These are phyloP conservation scores for Euclidia mi DNA, from an alignment of 2,888 invertebrate genomes.

Conservation along the genomic window DNA sequence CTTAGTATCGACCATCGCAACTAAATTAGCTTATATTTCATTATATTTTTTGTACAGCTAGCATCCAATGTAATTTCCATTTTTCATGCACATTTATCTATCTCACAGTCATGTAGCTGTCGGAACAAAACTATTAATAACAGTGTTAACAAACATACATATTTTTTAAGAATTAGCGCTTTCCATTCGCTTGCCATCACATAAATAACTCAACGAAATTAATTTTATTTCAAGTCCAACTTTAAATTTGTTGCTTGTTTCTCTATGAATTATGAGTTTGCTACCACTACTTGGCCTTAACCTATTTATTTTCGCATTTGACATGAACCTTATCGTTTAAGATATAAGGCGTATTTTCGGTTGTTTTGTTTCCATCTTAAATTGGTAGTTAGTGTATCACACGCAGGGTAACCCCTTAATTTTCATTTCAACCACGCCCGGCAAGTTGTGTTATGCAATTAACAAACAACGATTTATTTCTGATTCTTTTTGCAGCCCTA, in stretches of 20 bases:
- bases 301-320: slow-evolving; percentile 18
- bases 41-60: no score
- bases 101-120: background rate
- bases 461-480: slow-evolving; percentile 55
- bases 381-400: slow-evolving; percentile 44
- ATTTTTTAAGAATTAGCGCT: slow-evolving; percentile 34
- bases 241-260: slow-evolving; percentile 54
- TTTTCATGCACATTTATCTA: background rate
- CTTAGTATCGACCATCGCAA: no score
- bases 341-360: slow-evolving; percentile 5
- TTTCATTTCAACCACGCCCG: slow-evolving; percentile 53
- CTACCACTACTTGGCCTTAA: slow-evolving; percentile 48
- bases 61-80: no score
- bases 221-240: slow-evolving; percentile 47
- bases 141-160: background rate
- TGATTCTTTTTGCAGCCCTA: slow-evolving; percentile 35
- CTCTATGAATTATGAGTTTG: slow-evolving; percentile 46
- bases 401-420: slow-evolving; percentile 54
- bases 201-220: slow-evolving; percentile 49
- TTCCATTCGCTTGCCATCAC: slow-evolving; percentile 24
- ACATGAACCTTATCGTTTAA: slow-evolving; percentile 34
- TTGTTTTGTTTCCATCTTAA: slow-evolving; percentile 9
- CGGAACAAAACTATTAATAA: slow-evolving; percentile 1
- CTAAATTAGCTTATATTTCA: no score
- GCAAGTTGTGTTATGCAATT: slow-evolving; percentile 52